Conservation (phyloP, 2,888 invertebrate species). For the Pammene aurita region DNA sequence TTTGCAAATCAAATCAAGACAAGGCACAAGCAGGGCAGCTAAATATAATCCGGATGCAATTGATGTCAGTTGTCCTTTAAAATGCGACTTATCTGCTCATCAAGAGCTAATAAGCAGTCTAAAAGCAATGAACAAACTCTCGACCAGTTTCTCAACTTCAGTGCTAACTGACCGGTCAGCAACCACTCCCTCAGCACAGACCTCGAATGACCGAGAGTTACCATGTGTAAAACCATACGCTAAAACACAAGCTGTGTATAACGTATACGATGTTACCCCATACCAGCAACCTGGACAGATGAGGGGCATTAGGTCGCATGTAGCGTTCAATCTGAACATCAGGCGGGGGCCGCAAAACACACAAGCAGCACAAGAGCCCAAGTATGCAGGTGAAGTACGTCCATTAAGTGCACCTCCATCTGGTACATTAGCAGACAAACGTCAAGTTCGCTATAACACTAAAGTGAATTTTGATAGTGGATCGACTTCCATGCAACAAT, state of each 20-base stretch:
- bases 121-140: background rate
- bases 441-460: constrained; percentile 10
- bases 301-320: constrained; percentile 2
- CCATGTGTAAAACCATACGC: background rate
- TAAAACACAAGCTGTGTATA: constrained; percentile 19
- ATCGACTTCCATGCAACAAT: constrained; percentile 21
- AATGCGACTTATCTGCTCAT: background rate
- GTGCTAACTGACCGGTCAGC: background rate
- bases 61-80: background rate
- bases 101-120: background rate
- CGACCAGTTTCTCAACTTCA: background rate
- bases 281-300: background rate
- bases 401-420: constrained; percentile 7
- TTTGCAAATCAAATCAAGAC: constrained; percentile 11
- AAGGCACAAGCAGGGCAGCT: background rate
- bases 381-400: too few relatives aligned
- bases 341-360: background rate
- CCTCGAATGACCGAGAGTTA: background rate
- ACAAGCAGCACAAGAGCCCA: background rate
- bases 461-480: constrained; percentile 12
- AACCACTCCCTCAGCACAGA: background rate
- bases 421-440: background rate
- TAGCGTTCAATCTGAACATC: constrained; percentile 8
- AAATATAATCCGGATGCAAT: background rate
- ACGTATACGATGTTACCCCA: background rate